Evolutionary conservation across 1,140 invertebrate species (phyloP).

Genomic region (Stenopsyche tienmushanensis): DNA sequence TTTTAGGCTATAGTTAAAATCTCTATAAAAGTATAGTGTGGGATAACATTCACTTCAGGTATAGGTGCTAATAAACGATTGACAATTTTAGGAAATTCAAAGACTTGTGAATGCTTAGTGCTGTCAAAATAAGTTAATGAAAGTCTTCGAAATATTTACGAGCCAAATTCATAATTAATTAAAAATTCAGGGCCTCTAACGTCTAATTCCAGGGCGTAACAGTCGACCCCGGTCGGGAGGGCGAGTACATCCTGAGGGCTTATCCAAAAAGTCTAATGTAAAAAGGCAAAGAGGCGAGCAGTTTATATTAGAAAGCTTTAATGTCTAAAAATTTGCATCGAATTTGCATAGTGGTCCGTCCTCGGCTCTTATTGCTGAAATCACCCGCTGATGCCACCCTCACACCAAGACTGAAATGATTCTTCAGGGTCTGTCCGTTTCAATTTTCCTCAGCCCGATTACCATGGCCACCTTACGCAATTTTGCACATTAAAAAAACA

Average conservation of each 20-base stretch:
- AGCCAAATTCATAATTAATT: neutral
- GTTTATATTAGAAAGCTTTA: conserved; percentile 43
- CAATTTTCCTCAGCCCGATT: too few relatives aligned
- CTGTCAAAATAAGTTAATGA: too few relatives aligned
- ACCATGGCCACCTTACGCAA: too few relatives aligned
- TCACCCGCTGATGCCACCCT: neutral
- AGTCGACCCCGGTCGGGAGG: neutral
- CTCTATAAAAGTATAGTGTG: too few relatives aligned
- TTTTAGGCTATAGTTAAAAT: too few relatives aligned
- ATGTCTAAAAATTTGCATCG: conserved; percentile 42
- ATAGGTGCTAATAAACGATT: too few relatives aligned
- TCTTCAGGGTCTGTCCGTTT: neutral
- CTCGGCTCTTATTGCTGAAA: conserved; percentile 39
- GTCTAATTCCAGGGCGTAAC: neutral
- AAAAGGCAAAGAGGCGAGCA: conserved; percentile 37
- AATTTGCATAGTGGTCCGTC: conserved; percentile 40
- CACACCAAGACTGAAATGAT: neutral
- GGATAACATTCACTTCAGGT: too few relatives aligned
- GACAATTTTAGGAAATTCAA: too few relatives aligned
- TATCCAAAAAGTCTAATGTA: conserved; percentile 30
- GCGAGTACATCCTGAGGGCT: conserved; percentile 18
- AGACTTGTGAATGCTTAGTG: too few relatives aligned
- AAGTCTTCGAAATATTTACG: too few relatives aligned
- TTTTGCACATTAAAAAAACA: too few relatives aligned
- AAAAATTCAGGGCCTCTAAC: neutral